Evolutionary conservation across 2,113 vertebrate species (phyloP), one percentile per base, ranked within the genome.

Genomic region (Phaethornis superciliosus): DNA sequence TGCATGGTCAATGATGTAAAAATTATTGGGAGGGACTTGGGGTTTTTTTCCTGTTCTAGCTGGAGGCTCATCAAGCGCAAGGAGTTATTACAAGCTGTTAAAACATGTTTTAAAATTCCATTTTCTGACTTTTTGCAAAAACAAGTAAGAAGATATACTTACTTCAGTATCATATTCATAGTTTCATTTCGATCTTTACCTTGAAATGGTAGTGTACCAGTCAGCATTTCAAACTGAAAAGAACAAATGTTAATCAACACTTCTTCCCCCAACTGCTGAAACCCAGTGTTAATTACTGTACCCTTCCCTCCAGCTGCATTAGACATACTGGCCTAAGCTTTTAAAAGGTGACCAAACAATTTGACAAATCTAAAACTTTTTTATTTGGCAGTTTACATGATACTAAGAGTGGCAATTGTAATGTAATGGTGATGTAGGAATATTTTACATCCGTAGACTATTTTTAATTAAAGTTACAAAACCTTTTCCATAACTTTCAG

Each of bases 141-240:
- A 47, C 72, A 55, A 68, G 30, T 10, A 80, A 93, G n/a, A 81
- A 93, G 67, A 81, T 59, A 59, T 70, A 99, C 99, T 99, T 98
- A 99, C 99, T 99, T 99, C 75, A 99, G 98, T 89, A 99, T 99
- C 99, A 99, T 99, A 98, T 99, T 99, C 99, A 99, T 99, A 68
- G 99, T 99, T 95, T 99, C 99, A 71, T 99, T 99, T 93, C 99
- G 98, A 96, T 99, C 99, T 98, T 99, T 99, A 92, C 99, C 99
- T 99, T 99, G 99, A 97, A 99, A 99, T 58, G 99, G 99, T 94
- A 99, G 97, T 26, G 99, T 99, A 96, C 99, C 99, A 30, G 99
- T 99, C 88, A 99, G 98, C 99, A 99, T 99, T 97, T 99, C 99
- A 98, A 99, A 99, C 99, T 99, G 95, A 72, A 96, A 97, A 94